A percentile compares a stretch with the other conserved stretches of the same genome.
Conservation (phyloP, 2,888 invertebrate species). For the Sarcophaga rosellei region DNA sequence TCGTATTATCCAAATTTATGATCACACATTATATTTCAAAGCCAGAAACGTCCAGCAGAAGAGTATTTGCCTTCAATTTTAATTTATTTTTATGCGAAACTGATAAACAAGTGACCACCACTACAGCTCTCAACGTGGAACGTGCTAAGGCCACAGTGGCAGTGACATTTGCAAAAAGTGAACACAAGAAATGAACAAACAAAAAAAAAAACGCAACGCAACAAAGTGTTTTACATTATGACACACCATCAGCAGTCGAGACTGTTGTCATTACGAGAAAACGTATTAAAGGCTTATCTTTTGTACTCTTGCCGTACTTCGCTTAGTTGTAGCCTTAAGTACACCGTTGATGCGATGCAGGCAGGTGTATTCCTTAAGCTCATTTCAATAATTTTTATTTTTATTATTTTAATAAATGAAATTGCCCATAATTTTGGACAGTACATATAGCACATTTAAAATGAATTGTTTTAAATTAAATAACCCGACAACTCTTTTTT, state of each 20-base stretch:
- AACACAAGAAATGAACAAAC: neutral
- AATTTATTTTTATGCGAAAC: slow-evolving; percentile 19
- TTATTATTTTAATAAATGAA: neutral
- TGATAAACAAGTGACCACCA: slow-evolving; percentile 43
- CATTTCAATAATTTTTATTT: neutral
- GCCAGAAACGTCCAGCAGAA: slow-evolving; percentile 20
- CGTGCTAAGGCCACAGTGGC: slow-evolving; percentile 31
- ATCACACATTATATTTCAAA: slow-evolving; percentile 27
- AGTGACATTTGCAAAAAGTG: neutral
- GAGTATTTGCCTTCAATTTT: neutral
- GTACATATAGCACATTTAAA: neutral
- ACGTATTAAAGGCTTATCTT: slow-evolving; percentile 55
- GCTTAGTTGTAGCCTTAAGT: neutral
- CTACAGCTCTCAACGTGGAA: slow-evolving; percentile 23
- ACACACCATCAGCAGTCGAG: neutral
- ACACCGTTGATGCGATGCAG: neutral
- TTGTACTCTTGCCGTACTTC: neutral
- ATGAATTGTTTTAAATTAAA: neutral
- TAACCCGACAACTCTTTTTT: neutral
- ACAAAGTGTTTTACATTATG: too few species aligned
- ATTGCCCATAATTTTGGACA: neutral
- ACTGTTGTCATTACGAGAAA: neutral
- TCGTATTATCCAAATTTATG: slow-evolving; percentile 36
- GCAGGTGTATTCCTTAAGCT: slow-evolving; percentile 40
- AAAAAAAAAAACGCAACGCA: too few species aligned